phyloP scores from a whole-genome alignment of 2,113 vertebrate species.

The Choloepus hoffmanni region DNA sequence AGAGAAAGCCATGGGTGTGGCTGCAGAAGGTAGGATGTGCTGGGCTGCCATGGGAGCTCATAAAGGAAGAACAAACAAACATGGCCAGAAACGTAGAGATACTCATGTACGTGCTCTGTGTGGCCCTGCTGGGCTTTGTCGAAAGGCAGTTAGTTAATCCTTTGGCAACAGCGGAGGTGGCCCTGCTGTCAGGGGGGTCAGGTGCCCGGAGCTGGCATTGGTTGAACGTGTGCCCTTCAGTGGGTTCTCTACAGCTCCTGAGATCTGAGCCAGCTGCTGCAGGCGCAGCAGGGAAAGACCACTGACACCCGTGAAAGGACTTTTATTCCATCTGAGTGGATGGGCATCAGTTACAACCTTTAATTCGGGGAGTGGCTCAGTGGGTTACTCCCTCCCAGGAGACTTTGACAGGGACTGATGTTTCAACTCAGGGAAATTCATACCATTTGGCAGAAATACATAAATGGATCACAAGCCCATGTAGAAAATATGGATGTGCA shows the following conservation, averaged over 20 bases:
- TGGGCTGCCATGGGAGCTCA: neutral
- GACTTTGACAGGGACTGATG: neutral
- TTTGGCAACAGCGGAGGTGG: neutral
- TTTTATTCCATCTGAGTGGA: neutral
- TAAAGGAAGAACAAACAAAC: conserved; percentile 26
- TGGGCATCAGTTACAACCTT: neutral
- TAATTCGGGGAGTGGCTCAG: neutral
- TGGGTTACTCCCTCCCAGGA: neutral
- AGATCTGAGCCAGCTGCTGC: neutral
- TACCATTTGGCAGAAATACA: neutral
- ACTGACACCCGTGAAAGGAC: accelerated
- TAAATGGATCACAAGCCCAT: neutral
- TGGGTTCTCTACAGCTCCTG: neutral
- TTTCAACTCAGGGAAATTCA: neutral
- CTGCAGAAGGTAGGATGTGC: neutral
- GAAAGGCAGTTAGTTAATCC: conserved; percentile 24
- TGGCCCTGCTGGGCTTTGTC: neutral
- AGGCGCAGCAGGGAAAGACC: neutral
- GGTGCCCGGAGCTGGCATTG: conserved; percentile 12
- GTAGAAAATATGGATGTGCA: neutral
- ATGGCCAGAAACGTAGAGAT: neutral
- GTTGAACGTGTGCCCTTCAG: conserved; percentile 11
- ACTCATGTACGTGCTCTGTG: neutral
- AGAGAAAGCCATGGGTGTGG: neutral
- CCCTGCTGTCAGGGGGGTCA: neutral